These are phyloP conservation scores for Macaca nemestrina DNA, from an alignment of 2,113 vertebrate species.

Conservation along the genomic window DNA sequence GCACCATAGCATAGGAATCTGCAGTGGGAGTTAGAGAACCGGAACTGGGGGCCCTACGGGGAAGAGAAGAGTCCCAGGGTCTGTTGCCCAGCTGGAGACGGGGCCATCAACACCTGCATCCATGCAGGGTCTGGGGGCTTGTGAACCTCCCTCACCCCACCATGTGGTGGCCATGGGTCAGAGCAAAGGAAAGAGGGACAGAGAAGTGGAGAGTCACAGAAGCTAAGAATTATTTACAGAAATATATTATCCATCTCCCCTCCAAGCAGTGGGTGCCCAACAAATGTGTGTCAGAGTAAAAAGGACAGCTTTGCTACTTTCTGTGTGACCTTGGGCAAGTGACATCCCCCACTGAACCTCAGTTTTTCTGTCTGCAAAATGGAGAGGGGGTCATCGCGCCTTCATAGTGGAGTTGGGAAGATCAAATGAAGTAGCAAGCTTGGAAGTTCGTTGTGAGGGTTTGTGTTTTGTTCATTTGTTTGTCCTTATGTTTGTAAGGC, in stretches of 20 bases:
- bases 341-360: neutral
- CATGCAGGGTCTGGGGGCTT: neutral
- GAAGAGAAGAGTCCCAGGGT: neutral
- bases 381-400: neutral
- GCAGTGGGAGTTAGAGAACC: neutral
- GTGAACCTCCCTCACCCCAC: neutral
- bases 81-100: neutral
- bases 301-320: neutral
- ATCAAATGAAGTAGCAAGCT: neutral
- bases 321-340: slow-evolving; percentile 3
- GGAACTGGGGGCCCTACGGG: neutral
- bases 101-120: neutral
- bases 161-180: neutral
- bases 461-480: neutral
- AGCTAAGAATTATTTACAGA: slow-evolving; percentile 6
- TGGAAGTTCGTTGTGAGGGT: neutral
- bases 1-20: neutral
- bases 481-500: neutral
- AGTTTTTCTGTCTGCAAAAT: slow-evolving; percentile 35
- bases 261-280: slow-evolving; percentile 27
- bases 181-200: neutral
- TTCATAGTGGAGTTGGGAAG: neutral
- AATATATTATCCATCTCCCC: neutral
- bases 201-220: neutral
- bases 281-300: neutral